These are phyloP conservation scores for Molossus molossus DNA, from an alignment of 2,797 vertebrate genomes.

Conservation along the genomic window DNA sequence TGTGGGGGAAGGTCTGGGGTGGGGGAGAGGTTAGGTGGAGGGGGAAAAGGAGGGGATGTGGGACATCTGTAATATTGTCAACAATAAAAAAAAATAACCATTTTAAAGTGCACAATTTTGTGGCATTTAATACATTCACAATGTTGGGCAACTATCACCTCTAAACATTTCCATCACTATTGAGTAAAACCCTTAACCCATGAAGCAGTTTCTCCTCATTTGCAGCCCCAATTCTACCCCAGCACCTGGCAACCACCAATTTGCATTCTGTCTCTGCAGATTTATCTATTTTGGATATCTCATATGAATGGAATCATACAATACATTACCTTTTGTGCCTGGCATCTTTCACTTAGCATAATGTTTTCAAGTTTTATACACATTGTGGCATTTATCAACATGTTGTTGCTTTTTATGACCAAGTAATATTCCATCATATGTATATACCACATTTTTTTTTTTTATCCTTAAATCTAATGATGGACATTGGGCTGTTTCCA, in stretches of 20 bases:
- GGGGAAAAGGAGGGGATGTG: not conserved
- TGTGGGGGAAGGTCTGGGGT: not conserved
- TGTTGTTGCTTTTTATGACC: not conserved
- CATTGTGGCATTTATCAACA: too few relatives aligned
- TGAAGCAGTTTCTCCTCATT: slow-evolving; percentile 42
- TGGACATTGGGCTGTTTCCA: too few relatives aligned
- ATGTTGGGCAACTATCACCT: not conserved
- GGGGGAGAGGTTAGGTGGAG: not conserved
- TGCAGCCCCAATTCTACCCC: not conserved
- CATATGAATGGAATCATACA: not conserved
- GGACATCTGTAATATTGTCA: not conserved
- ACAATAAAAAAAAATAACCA: not conserved
- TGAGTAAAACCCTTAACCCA: slow-evolving; percentile 19
- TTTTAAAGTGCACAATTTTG: not conserved
- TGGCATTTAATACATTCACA: not conserved
- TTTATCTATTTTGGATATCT: not conserved
- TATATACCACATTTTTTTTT: too few relatives aligned
- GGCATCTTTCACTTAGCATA: slow-evolving; percentile 16
- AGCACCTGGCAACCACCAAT: not conserved
- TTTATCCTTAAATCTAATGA: too few relatives aligned
- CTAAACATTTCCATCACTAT: slow-evolving; percentile 13
- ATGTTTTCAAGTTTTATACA: slow-evolving; percentile 53
- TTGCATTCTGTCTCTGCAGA: not conserved
- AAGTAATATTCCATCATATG: not conserved
- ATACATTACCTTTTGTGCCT: not conserved